Evolutionary conservation across 2,113 vertebrate species (phyloP).

Genomic region (Tetraodon nigroviridis): DNA sequence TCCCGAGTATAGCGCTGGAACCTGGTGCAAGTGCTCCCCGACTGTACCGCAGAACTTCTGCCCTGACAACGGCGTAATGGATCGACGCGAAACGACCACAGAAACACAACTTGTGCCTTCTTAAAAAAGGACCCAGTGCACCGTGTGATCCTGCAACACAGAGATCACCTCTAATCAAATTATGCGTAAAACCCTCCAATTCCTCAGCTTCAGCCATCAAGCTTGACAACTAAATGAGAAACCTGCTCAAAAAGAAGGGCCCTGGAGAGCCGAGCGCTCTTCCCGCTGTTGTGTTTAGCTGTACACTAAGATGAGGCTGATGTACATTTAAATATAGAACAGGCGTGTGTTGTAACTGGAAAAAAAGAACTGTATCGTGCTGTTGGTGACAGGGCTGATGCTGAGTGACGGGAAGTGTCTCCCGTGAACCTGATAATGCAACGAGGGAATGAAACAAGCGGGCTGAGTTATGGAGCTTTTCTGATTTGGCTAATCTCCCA

Average conservation of each 20-base stretch:
- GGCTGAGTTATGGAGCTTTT: slow-evolving; percentile 46
- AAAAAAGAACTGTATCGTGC: not conserved
- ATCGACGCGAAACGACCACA: slow-evolving; percentile 2
- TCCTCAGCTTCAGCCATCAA: slow-evolving; percentile 1
- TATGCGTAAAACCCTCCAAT: slow-evolving; percentile 6
- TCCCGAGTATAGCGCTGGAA: not conserved
- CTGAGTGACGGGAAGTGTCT: slow-evolving; percentile 2
- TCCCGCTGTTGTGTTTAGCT: slow-evolving; percentile 9
- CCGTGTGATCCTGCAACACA: not conserved
- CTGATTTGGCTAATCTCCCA: slow-evolving; percentile 67
- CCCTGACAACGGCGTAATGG: not conserved
- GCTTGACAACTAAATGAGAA: slow-evolving; percentile 33
- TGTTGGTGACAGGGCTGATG: slow-evolving; percentile 6
- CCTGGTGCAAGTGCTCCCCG: not conserved
- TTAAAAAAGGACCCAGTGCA: not conserved
- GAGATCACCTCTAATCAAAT: slow-evolving; percentile 3
- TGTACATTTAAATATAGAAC: slow-evolving; percentile 34
- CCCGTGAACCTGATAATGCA: not conserved
- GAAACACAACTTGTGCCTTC: slow-evolving; percentile 3
- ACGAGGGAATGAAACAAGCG: slow-evolving; percentile 9
- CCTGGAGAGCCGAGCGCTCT: slow-evolving; percentile 13
- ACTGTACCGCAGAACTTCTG: not conserved
- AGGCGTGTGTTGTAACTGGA: not conserved
- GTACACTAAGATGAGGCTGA: slow-evolving; percentile 7
- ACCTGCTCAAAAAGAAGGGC: slow-evolving; percentile 6